Evolutionary conservation across 2,113 vertebrate genomes (phyloP).

Genomic region (Paratilapia polleni): DNA sequence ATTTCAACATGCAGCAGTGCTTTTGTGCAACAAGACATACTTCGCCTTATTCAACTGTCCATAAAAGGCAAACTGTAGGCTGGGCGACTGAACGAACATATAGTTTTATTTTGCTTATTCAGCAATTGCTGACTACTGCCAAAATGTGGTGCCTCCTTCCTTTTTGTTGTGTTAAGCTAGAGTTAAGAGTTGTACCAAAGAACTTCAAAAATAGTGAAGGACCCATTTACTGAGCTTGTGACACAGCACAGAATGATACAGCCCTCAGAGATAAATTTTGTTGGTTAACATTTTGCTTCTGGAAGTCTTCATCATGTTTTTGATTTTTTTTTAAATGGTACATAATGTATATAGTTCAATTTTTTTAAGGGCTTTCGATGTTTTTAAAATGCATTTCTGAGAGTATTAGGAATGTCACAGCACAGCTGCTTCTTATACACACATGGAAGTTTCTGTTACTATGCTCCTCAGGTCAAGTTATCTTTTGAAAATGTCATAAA

Average conservation of each 20-base stretch:
- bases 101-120: background rate
- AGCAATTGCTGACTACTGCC: background rate
- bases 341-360: background rate
- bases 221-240: background rate
- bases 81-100: background rate
- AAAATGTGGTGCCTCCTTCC: background rate
- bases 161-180: background rate
- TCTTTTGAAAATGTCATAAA: background rate
- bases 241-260: background rate
- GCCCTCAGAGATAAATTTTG: rapidly evolving
- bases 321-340: no score
- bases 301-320: background rate
- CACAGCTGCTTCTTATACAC: background rate
- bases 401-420: background rate
- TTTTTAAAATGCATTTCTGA: background rate
- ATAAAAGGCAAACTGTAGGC: background rate
- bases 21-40: rapidly evolving
- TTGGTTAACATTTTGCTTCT: background rate
- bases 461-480: background rate
- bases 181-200: background rate
- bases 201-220: no score
- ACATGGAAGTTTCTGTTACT: background rate
- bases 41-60: background rate
- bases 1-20: background rate
- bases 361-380: background rate